Evolutionary conservation across 2,888 invertebrate genomes (phyloP).

Genomic region (Carterocephalus palaemon): DNA sequence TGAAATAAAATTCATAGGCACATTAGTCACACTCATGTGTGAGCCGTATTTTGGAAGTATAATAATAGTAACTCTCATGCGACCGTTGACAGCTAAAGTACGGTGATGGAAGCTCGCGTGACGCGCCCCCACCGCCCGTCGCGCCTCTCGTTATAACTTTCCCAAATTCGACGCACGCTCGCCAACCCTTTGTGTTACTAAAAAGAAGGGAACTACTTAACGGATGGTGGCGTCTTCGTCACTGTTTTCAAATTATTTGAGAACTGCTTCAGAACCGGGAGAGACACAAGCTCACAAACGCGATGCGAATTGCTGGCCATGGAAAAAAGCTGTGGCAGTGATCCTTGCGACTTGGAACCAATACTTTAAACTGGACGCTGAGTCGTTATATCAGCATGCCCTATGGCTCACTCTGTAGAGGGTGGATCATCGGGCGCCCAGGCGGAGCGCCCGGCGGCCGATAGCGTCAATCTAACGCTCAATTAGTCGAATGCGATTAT

Average conservation of each 20-base stretch:
- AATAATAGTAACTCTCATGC: slow-evolving; percentile 19
- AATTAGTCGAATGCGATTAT: slow-evolving; percentile 77
- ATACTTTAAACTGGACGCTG: no score
- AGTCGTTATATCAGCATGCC: no score
- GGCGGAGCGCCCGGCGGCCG: slow-evolving; percentile 41
- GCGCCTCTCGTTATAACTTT: slow-evolving; percentile 70
- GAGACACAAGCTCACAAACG: no score
- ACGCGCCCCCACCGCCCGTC: slow-evolving; percentile 47
- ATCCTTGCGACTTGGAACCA: no score
- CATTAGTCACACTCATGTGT: no score
- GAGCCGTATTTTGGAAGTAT: not conserved
- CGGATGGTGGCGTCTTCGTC: slow-evolving; percentile 40
- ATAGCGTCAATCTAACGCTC: slow-evolving; percentile 78
- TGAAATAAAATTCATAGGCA: no score
- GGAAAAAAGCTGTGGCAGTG: no score
- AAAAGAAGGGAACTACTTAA: no score
- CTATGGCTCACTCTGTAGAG: slow-evolving; percentile 57
- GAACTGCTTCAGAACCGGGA: no score
- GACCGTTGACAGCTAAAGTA: slow-evolving; percentile 54
- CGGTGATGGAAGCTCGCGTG: slow-evolving; percentile 61
- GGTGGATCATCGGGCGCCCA: slow-evolving; percentile 45
- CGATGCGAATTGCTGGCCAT: no score
- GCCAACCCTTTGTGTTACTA: slow-evolving; percentile 64
- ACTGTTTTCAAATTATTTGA: no score
- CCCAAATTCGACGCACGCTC: slow-evolving; percentile 62